These are phyloP conservation scores for Philopotamus ludificatus DNA, from an alignment of 1,140 invertebrate genomes.

Conservation along the genomic window DNA sequence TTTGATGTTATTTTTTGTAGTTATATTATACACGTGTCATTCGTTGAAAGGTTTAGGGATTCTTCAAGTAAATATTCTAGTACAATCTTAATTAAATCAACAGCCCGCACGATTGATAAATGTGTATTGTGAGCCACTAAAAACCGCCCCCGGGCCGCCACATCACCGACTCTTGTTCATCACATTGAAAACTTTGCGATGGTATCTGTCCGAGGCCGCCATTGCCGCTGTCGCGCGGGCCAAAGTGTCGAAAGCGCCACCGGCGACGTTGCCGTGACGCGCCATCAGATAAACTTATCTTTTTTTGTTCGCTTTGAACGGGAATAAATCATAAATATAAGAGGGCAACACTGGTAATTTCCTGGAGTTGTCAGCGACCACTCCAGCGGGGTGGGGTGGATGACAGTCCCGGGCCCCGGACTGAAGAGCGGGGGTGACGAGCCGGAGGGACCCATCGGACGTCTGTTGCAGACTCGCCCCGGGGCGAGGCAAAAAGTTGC, in stretches of 20 bases:
- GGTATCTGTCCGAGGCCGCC: not conserved
- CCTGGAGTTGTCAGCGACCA: conserved; percentile 20
- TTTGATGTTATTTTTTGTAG: too few relatives aligned
- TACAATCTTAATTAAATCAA: not conserved
- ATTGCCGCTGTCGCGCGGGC: not conserved
- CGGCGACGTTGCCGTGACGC: not conserved
- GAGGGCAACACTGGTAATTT: conserved; percentile 26
- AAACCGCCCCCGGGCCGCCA: too few relatives aligned
- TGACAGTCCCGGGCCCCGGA: not conserved
- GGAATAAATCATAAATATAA: conserved; percentile 30
- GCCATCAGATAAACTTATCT: conserved; percentile 24
- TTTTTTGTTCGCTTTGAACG: conserved; percentile 12
- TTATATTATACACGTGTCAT: too few relatives aligned
- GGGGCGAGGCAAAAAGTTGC: not conserved
- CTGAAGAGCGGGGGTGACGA: not conserved
- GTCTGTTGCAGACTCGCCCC: conserved; percentile 8
- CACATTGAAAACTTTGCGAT: too few relatives aligned
- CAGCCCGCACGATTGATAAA: not conserved
- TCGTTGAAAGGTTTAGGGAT: too few relatives aligned
- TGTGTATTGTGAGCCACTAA: too few relatives aligned
- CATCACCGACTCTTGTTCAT: not conserved
- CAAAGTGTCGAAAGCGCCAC: conserved; percentile 7
- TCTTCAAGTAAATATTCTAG: too few relatives aligned
- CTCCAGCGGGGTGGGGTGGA: not conserved
- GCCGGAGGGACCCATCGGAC: not conserved